Evolutionary conservation across 2,888 invertebrate species (phyloP).

Genomic region (Erpobdella octoculata): DNA sequence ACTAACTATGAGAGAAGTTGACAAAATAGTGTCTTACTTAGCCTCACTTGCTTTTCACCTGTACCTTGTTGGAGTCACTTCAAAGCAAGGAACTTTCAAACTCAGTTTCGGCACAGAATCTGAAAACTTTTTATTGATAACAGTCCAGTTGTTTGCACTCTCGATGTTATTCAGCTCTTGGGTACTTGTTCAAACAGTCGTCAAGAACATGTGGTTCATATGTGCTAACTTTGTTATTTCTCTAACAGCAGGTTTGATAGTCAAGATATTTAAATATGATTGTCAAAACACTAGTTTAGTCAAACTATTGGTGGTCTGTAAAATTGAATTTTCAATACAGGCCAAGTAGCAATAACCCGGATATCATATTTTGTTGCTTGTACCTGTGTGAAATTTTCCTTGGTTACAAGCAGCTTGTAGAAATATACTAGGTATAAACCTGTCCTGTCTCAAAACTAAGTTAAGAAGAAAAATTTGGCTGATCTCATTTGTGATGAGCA

Average conservation of each 20-base stretch:
- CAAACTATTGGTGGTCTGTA: too few relatives aligned
- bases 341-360: too few relatives aligned
- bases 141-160: background rate
- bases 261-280: too few relatives aligned
- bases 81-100: background rate
- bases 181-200: constrained; percentile 3
- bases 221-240: background rate
- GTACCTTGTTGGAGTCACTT: constrained; percentile 6
- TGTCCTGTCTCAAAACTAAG: too few relatives aligned
- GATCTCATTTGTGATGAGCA: too few relatives aligned
- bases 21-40: background rate
- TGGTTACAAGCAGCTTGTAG: too few relatives aligned
- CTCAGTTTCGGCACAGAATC: background rate
- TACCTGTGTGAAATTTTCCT: too few relatives aligned
- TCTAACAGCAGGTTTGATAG: constrained; percentile 9
- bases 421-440: too few relatives aligned
- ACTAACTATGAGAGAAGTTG: too few relatives aligned
- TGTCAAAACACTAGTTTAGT: background rate
- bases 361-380: too few relatives aligned
- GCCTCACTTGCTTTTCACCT: background rate
- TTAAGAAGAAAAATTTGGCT: too few relatives aligned
- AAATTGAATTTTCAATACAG: too few relatives aligned
- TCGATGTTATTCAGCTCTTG: background rate
- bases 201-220: constrained; percentile 10
- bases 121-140: background rate